Conservation (phyloP, 2,888 invertebrate species). For the Sturmia bella region DNA sequence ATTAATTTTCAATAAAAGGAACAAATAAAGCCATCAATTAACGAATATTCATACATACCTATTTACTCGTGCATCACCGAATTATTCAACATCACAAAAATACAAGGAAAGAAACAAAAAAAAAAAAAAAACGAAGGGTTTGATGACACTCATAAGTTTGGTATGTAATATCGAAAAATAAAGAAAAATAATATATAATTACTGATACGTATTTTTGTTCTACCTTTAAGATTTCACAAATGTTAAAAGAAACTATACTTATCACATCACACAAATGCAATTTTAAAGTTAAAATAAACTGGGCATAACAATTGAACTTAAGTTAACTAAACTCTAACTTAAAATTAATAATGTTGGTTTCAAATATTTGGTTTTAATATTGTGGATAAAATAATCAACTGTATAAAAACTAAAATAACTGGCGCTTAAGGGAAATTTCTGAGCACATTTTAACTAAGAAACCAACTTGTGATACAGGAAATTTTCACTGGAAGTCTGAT, state of each 20-base stretch:
- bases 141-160: too few relatives aligned
- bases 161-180: too few relatives aligned
- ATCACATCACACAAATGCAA: not conserved
- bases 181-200: constrained; percentile 17
- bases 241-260: constrained; percentile 4
- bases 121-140: too few relatives aligned
- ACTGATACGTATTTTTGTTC: not conserved
- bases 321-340: constrained; percentile 75
- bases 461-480: constrained; percentile 75
- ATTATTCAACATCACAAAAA: too few relatives aligned
- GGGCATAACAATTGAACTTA: constrained; percentile 34
- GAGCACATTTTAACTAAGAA: constrained; percentile 74
- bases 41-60: too few relatives aligned
- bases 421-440: constrained; percentile 14
- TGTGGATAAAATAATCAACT: constrained; percentile 26
- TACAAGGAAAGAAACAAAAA: too few relatives aligned
- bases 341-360: constrained; percentile 74
- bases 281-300: constrained; percentile 28
- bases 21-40: constrained; percentile 13
- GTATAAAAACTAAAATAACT: constrained; percentile 21
- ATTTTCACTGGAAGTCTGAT: constrained; percentile 60
- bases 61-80: too few relatives aligned
- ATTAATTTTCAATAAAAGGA: constrained; percentile 7
- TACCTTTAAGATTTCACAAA: not conserved
- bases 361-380: constrained; percentile 78